Percentiles rank a stretch among this genome's conserved stretches.
Evolutionary conservation across 2,797 vertebrate species (phyloP).

Genomic region (Labeo calbasu): DNA sequence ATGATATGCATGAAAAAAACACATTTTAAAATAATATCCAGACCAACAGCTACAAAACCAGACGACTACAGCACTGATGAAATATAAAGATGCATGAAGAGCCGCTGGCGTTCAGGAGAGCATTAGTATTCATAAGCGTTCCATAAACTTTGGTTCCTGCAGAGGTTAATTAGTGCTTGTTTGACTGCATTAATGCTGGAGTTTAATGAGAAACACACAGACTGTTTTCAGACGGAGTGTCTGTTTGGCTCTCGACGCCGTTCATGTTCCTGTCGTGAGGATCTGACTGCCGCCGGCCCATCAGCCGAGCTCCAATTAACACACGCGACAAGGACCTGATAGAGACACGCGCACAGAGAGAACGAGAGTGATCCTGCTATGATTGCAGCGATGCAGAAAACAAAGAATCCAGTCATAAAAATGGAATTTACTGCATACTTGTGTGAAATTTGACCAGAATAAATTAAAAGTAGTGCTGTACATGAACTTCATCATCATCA

Average conservation of each 20-base stretch:
- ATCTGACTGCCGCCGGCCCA: not conserved
- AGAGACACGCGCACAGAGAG: not conserved
- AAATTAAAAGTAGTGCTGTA: too few species aligned
- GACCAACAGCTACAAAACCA: too few species aligned
- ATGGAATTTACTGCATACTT: too few species aligned
- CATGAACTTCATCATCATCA: too few species aligned
- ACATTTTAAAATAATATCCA: not conserved
- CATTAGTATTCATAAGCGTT: slow-evolving; percentile 3
- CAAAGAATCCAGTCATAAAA: not conserved
- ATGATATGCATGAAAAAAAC: too few species aligned
- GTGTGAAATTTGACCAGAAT: too few species aligned
- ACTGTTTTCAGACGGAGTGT: not conserved
- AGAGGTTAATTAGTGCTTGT: not conserved
- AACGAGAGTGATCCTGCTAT: not conserved
- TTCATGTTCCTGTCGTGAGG: not conserved
- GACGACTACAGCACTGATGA: not conserved
- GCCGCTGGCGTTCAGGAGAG: not conserved
- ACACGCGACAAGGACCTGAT: slow-evolving; percentile 20
- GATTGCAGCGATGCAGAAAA: not conserved
- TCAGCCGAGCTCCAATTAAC: slow-evolving; percentile 19
- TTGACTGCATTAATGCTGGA: not conserved
- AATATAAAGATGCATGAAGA: not conserved
- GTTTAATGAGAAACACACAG: not conserved
- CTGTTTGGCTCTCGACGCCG: not conserved
- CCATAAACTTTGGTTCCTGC: not conserved